These are phyloP conservation scores for Chrysolina haemoptera DNA, from an alignment of 2,888 invertebrate species.

Conservation along the genomic window DNA sequence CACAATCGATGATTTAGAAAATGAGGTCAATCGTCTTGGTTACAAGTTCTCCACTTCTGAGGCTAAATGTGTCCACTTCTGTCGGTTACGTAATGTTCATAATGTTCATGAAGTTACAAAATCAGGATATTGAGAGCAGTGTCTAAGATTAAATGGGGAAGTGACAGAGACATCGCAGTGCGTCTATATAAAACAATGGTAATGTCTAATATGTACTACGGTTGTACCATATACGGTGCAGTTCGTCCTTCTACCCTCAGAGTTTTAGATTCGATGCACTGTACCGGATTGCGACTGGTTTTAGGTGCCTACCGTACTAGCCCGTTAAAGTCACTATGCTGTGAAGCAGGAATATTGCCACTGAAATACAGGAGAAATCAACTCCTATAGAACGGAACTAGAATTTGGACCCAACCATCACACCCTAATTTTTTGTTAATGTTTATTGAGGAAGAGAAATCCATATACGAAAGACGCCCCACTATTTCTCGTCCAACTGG, in stretches of 20 bases:
- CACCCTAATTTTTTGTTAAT: too few species aligned
- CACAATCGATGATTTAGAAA: slow-evolving; percentile 9
- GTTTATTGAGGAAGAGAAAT: too few species aligned
- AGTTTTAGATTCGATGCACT: slow-evolving; percentile 14
- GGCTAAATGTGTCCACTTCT: slow-evolving; percentile 6
- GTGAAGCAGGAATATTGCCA: slow-evolving; percentile 16
- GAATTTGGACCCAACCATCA: background rate
- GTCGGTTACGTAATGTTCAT: background rate
- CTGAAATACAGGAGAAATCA: background rate
- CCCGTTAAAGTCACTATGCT: background rate
- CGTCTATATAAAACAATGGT: slow-evolving; percentile 24
- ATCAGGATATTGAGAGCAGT: background rate
- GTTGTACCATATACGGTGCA: slow-evolving; percentile 25
- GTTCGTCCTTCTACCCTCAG: slow-evolving; percentile 1
- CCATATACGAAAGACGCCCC: too few species aligned
- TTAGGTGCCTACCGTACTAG: slow-evolving; percentile 26
- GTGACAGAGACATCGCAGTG: slow-evolving; percentile 21
- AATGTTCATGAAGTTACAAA: slow-evolving; percentile 3
- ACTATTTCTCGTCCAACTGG: too few species aligned
- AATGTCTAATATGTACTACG: slow-evolving; percentile 27
- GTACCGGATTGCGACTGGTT: slow-evolving; percentile 3
- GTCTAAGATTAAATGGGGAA: slow-evolving; percentile 25
- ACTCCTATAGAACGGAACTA: background rate
- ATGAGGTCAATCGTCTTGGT: background rate
- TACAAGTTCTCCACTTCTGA: slow-evolving; percentile 15